Evolutionary conservation across 2,797 vertebrate species (phyloP).

Genomic region (Chromobotia macracanthus): DNA sequence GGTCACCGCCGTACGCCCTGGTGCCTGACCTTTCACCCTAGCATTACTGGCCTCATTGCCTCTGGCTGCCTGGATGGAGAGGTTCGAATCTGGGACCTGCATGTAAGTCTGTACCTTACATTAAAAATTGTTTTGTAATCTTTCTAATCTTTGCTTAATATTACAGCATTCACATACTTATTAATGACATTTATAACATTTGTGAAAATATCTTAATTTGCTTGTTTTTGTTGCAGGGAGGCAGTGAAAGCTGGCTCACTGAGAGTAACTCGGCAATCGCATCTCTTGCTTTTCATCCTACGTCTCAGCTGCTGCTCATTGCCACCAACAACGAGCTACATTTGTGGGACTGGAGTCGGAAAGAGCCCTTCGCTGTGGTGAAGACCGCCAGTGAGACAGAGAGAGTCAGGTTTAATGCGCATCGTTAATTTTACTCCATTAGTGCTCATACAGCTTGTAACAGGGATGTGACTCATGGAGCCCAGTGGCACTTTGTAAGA

Average conservation of each 20-base stretch:
- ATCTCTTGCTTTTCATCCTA: conserved; percentile 94
- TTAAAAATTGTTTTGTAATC: not conserved
- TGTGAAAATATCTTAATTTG: not conserved
- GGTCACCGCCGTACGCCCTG: conserved; percentile 95
- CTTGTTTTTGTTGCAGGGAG: conserved; percentile 77
- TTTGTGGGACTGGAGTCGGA: conserved; percentile 98
- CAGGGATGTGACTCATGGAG: not conserved
- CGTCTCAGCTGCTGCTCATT: conserved; percentile 92
- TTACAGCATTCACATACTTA: not conserved
- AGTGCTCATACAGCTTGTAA: not conserved
- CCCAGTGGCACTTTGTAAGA: not conserved
- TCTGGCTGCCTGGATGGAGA: conserved; percentile 97
- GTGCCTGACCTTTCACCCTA: conserved; percentile 98
- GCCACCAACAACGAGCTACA: conserved; percentile 97
- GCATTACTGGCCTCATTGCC: conserved; percentile 93
- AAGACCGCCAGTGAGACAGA: conserved; percentile 95
- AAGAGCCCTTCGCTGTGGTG: conserved; percentile 93
- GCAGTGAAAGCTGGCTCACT: conserved; percentile 97
- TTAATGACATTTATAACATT: not conserved
- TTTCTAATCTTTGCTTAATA: not conserved
- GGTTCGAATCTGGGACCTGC: conserved; percentile 97
- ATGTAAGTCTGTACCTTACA: conserved; percentile 80
- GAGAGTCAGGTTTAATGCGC: conserved; percentile 82
- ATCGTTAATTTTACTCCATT: not conserved
- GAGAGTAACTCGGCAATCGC: conserved; percentile 97